Evolutionary conservation across 2,888 invertebrate species (phyloP).

Genomic region (Macrosoma leucophasiata): DNA sequence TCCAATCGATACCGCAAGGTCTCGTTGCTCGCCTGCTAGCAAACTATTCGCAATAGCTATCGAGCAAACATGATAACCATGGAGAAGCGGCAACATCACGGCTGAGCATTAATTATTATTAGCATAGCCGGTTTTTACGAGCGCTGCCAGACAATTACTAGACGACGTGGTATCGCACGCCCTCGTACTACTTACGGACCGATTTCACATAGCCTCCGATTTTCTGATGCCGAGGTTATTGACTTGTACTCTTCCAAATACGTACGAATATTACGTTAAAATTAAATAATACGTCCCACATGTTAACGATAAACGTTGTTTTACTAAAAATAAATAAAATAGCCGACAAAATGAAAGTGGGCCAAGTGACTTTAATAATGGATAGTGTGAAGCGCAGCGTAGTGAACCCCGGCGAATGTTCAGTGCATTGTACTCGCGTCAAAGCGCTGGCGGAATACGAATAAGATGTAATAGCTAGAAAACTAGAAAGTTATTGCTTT

Average conservation of each 20-base stretch:
- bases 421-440: constrained; percentile 33
- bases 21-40: too few relatives aligned
- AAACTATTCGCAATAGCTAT: too few relatives aligned
- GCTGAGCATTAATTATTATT: too few relatives aligned
- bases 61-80: too few relatives aligned
- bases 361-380: constrained; percentile 37
- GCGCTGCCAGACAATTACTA: too few relatives aligned
- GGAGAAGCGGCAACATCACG: too few relatives aligned
- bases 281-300: constrained; percentile 22
- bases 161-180: constrained; percentile 24
- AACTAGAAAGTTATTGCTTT: constrained; percentile 45
- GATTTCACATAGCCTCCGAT: constrained; percentile 44
- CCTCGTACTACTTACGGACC: constrained; percentile 39
- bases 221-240: constrained; percentile 44
- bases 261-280: constrained; percentile 20
- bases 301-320: constrained; percentile 19
- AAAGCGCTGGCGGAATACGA: constrained; percentile 39
- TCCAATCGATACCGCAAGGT: constrained; percentile 39
- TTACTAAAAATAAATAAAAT: too few relatives aligned
- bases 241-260: too few relatives aligned
- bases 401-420: constrained; percentile 29
- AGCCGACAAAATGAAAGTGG: constrained; percentile 43
- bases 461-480: constrained; percentile 31
- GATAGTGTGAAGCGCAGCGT: constrained; percentile 31
- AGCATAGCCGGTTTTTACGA: too few relatives aligned